Conservation (phyloP, 2,888 invertebrate genomes). For the Synergus japonicus region DNA sequence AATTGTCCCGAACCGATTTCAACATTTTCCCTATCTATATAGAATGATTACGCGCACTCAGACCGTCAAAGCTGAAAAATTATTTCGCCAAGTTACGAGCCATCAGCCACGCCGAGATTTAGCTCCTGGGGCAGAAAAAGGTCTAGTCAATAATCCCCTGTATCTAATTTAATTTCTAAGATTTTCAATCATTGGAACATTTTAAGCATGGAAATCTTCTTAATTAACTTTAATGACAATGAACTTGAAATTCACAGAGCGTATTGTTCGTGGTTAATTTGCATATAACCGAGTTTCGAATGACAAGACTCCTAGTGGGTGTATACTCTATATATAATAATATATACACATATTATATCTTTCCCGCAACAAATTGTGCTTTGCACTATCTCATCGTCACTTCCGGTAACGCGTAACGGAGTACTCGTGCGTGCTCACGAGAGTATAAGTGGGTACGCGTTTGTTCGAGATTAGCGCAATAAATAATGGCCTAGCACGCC, state of each 20-base stretch:
- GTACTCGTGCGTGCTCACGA: slow-evolving; percentile 43
- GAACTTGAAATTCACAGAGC: neutral
- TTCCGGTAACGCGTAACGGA: slow-evolving; percentile 33
- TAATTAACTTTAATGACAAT: neutral
- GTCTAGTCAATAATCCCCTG: slow-evolving; percentile 14
- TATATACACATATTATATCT: slow-evolving; percentile 24
- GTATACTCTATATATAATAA: no score
- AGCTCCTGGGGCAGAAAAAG: slow-evolving; percentile 4
- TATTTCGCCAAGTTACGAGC: neutral
- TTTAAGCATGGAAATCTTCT: no score
- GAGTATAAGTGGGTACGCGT: slow-evolving; percentile 43
- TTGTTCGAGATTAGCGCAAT: slow-evolving; percentile 59
- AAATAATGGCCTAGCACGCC: slow-evolving; percentile 55
- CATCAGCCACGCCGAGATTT: slow-evolving; percentile 4
- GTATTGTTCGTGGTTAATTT: neutral
- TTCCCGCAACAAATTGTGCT: slow-evolving; percentile 44
- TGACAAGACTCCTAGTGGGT: neutral
- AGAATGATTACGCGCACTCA: neutral
- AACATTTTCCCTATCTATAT: neutral
- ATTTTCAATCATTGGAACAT: no score
- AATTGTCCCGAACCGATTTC: slow-evolving; percentile 13
- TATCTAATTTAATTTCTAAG: no score
- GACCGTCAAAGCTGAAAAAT: neutral
- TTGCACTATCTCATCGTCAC: slow-evolving; percentile 40
- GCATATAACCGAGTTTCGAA: no score